Conservation (phyloP, 2,113 vertebrate species). For the Bagarius yarrelli region DNA sequence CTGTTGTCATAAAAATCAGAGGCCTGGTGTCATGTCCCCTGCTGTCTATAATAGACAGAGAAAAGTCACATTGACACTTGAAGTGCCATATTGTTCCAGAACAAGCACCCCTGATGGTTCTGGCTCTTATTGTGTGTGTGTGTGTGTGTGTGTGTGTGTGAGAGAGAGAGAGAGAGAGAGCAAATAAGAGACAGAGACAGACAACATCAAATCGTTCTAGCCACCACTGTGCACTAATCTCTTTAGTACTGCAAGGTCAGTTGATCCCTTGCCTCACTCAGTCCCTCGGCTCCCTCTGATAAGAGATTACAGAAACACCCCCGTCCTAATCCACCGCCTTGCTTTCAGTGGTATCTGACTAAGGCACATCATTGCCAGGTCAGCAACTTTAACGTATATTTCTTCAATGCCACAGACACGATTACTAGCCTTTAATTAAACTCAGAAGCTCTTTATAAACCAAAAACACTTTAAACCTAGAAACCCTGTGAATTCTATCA, state of each 20-base stretch:
- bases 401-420: background rate
- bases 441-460: background rate
- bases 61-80: conserved; percentile 22
- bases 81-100: conserved; percentile 19
- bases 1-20: background rate
- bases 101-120: conserved; percentile 16
- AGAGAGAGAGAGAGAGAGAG: background rate
- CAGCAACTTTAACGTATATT: background rate
- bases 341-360: conserved; percentile 8
- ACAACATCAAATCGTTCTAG: conserved; percentile 34
- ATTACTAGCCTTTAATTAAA: background rate
- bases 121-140: conserved; percentile 1
- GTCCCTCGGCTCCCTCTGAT: conserved; percentile 31
- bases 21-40: conserved; percentile 14
- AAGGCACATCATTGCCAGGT: background rate
- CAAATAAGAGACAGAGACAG: background rate
- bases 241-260: conserved; percentile 41
- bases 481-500: too few species aligned
- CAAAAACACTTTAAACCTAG: background rate
- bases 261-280: conserved; percentile 28
- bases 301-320: conserved; percentile 37
- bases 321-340: conserved; percentile 32
- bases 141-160: background rate
- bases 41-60: conserved; percentile 18
- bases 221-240: conserved; percentile 38